Conservation (phyloP, 2,888 invertebrate species). For the Phanerotoma sp. region DNA sequence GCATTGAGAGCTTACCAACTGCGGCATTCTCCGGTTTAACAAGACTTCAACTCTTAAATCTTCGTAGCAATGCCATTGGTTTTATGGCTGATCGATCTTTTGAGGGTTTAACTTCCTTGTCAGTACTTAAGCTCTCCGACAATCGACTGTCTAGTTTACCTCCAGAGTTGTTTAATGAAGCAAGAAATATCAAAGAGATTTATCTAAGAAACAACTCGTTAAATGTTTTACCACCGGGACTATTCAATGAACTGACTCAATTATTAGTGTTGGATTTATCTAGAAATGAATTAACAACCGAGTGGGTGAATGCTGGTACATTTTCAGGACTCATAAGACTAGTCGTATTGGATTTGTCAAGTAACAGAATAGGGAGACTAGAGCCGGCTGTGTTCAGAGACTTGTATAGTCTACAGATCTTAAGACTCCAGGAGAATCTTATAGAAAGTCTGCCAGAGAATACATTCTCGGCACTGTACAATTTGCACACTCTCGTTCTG, state of each 20-base stretch:
- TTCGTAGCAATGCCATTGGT: slow-evolving; percentile 75
- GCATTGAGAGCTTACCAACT: slow-evolving; percentile 73
- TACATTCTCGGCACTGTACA: slow-evolving; percentile 73
- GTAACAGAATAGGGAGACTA: slow-evolving; percentile 73
- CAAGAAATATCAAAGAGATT: slow-evolving; percentile 76
- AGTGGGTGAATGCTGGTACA: slow-evolving; percentile 80
- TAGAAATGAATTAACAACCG: slow-evolving; percentile 76
- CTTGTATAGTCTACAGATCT: slow-evolving; percentile 75
- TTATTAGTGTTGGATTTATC: slow-evolving; percentile 76
- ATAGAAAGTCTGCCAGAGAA: slow-evolving; percentile 77
- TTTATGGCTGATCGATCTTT: slow-evolving; percentile 78
- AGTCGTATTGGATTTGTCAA: slow-evolving; percentile 75
- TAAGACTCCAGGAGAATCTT: slow-evolving; percentile 77
- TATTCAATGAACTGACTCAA: slow-evolving; percentile 75
- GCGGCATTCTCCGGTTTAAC: slow-evolving; percentile 71
- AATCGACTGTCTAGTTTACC: slow-evolving; percentile 80
- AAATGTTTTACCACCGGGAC: slow-evolving; percentile 75
- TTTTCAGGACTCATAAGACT: slow-evolving; percentile 76
- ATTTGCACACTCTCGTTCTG: slow-evolving; percentile 78
- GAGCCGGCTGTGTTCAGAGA: slow-evolving; percentile 77
- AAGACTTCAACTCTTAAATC: slow-evolving; percentile 71
- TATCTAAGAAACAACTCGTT: slow-evolving; percentile 82
- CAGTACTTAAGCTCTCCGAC: slow-evolving; percentile 75
- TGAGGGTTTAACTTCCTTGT: slow-evolving; percentile 72
- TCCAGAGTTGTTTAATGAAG: slow-evolving; percentile 78